Base-by-base conservation (phyloP, 2,113 vertebrate genomes). In the Pseudorhombus dupliciocellatus region DNA sequence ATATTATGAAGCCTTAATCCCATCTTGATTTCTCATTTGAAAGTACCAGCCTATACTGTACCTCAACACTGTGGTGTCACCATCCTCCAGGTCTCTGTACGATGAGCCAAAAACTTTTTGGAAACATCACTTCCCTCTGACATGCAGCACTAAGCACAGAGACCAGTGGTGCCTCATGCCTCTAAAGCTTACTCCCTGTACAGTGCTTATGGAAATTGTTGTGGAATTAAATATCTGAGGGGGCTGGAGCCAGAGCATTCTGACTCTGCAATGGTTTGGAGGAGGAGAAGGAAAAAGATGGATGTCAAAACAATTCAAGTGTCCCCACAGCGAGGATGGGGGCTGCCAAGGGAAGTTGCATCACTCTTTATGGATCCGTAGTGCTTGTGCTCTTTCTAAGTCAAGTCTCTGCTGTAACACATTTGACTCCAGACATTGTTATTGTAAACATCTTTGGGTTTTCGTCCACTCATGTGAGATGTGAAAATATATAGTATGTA, bases 281-380 rank as follows among this genome's bases (percentile, higher is more conserved):
- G 80, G 63, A 83, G 80, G 79, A 84, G 75, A 10, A 65, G 67
- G 80, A 63, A 85, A 85, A 83, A 79, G 80, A 87, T 83, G 81
- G 79, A 86, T 86, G 91, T 91, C 90, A 92, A 82, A 91, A 90
- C 74, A 70, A 91, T 91, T 89, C 72, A 51, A 50, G 66, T 82
- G 79, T 78, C 67, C 85, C 71, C 46, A 48, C 79, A 73, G 80
- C 59, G 70, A 82, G 59, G 70, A 70, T 25, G 58, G 30, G 69
- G 70, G 64, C 77, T 59, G 81, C 52, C 44, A 34, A 55, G 31
- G 74, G 69, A 81, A 61, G 70, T 51, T 65, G 10, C 28, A 72
- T 77, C 64, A 31, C 58, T 81, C 53, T 74, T 70, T 74, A 59
- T 71, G 26, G 63, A 63, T 74, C 25, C 57, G 56, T 30, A 48